Conservation (phyloP, 2,888 invertebrate species). For the Tinea trinotella region DNA sequence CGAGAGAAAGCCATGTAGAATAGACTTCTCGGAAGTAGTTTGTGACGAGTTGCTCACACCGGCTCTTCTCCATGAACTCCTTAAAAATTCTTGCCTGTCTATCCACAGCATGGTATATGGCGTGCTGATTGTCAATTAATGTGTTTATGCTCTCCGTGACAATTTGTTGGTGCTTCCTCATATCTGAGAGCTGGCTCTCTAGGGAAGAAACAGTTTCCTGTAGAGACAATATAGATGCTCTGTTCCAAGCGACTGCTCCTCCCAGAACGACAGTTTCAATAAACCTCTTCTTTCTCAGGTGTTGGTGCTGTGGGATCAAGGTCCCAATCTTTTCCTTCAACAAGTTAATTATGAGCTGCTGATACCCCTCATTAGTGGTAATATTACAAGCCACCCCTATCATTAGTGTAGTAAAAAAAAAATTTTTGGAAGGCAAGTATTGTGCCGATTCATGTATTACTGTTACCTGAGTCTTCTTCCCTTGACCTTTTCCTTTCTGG, state of each 20-base stretch:
- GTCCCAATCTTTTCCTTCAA: conserved; percentile 7
- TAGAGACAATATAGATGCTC: conserved; percentile 1
- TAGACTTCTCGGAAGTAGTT: neutral
- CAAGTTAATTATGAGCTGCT: neutral
- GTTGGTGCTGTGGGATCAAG: neutral
- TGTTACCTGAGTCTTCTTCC: no score
- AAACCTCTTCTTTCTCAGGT: neutral
- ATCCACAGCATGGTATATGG: conserved; percentile 7
- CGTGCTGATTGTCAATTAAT: conserved; percentile 5
- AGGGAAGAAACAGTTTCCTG: neutral
- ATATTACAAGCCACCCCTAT: conserved; percentile 2
- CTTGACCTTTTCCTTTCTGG: no score
- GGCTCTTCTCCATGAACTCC: neutral
- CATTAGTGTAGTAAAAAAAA: no score
- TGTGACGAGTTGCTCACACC: neutral
- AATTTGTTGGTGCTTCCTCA: neutral
- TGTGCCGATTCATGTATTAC: no score
- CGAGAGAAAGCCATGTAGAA: conserved; percentile 3
- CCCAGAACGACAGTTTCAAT: neutral
- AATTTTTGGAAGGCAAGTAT: no score
- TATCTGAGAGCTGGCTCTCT: neutral
- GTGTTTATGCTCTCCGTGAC: conserved; percentile 1
- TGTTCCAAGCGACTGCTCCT: conserved; percentile 5
- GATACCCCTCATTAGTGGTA: neutral
- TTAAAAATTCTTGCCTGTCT: conserved; percentile 6